Conservation (phyloP, 2,888 invertebrate genomes). For the Amitus sp. region DNA sequence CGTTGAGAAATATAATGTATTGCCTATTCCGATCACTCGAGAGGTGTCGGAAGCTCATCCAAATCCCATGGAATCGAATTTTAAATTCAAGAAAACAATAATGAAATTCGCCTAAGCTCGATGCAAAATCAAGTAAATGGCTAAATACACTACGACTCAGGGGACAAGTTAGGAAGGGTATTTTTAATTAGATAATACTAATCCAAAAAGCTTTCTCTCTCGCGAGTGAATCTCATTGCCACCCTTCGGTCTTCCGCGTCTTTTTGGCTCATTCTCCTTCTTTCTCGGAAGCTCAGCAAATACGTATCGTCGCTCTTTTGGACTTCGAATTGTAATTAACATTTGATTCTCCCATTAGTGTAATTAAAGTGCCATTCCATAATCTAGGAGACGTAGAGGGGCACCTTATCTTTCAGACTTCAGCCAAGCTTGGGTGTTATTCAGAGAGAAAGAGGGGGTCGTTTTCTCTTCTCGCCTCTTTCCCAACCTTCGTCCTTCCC, state of each 20-base stretch:
- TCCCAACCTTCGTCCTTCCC: no score
- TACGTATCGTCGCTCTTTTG: slow-evolving; percentile 69
- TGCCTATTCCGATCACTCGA: not conserved
- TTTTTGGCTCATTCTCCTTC: slow-evolving; percentile 40
- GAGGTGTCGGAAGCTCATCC: slow-evolving; percentile 31
- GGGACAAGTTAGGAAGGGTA: slow-evolving; percentile 50
- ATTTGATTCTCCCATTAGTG: slow-evolving; percentile 80
- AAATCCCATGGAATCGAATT: no score
- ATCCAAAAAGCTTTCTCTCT: slow-evolving; percentile 56
- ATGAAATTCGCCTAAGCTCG: not conserved
- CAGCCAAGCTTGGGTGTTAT: slow-evolving; percentile 53
- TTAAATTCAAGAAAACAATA: not conserved
- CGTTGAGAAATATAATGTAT: not conserved
- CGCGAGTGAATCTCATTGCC: slow-evolving; percentile 48
- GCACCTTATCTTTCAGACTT: slow-evolving; percentile 65
- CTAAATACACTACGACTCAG: slow-evolving; percentile 17
- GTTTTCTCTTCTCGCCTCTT: slow-evolving; percentile 47
- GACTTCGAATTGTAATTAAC: slow-evolving; percentile 80
- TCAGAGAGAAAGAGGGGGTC: slow-evolving; percentile 44
- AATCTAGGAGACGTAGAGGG: slow-evolving; percentile 67
- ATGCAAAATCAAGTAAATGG: slow-evolving; percentile 15
- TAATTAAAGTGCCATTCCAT: slow-evolving; percentile 79
- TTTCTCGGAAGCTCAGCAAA: slow-evolving; percentile 40
- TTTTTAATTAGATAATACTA: slow-evolving; percentile 66
- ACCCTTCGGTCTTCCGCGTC: slow-evolving; percentile 44